Percentiles rank a stretch among this genome's conserved stretches.
Evolutionary conservation across 92 coral and sea anemone genomes (phyloP).

Genomic region (Parazoanthus atlanticus): DNA sequence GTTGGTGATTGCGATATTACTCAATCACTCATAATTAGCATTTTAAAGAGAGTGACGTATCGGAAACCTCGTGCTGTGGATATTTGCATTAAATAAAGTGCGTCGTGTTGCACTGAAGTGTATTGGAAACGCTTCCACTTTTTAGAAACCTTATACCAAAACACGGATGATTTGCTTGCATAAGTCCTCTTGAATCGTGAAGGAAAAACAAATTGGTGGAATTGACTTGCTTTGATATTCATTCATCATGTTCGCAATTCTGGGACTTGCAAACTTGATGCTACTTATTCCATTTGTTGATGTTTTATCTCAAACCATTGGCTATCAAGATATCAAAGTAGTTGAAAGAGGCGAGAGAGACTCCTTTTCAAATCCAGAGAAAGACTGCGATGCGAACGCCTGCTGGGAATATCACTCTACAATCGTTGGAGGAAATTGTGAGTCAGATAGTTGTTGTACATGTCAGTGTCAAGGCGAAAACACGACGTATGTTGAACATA

Average conservation of each 20-base stretch:
- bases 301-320: background rate
- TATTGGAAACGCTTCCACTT: no score
- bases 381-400: background rate
- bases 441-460: background rate
- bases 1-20: no score
- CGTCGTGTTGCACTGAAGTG: no score
- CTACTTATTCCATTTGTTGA: background rate
- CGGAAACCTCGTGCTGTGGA: no score
- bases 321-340: background rate
- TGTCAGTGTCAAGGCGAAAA: background rate
- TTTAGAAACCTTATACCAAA: no score
- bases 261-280: background rate
- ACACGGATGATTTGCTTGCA: no score
- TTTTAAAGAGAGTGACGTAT: no score
- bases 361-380: conserved; percentile 5
- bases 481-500: background rate
- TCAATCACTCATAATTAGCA: no score
- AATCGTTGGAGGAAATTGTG: background rate
- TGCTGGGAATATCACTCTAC: background rate
- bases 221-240: no score
- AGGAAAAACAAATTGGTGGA: no score
- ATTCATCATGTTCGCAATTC: background rate
- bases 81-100: no score
- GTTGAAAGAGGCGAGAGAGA: background rate
- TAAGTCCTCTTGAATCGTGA: no score